Conservation (phyloP, 2,888 invertebrate genomes). For the Acrobasis consociella region DNA sequence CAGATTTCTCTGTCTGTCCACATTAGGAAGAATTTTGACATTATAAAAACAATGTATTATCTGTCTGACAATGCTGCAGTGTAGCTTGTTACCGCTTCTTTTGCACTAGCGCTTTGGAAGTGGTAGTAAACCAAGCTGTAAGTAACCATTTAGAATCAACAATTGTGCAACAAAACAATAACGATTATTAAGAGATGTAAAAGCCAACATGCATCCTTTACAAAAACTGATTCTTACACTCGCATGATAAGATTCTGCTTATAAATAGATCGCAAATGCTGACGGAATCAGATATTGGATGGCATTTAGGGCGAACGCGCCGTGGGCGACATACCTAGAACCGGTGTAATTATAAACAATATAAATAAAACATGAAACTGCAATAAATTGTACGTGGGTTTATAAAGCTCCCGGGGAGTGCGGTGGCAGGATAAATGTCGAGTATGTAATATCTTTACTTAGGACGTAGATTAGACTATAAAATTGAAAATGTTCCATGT, state of each 20-base stretch:
- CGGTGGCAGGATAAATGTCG: not conserved
- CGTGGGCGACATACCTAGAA: constrained; percentile 57
- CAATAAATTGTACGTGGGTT: not conserved
- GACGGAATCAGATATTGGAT: constrained; percentile 30
- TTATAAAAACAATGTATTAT: no score
- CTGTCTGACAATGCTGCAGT: no score
- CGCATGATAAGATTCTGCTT: not conserved
- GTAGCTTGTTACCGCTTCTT: no score
- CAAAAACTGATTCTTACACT: not conserved
- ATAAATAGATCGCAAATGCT: constrained; percentile 31
- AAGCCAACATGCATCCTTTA: not conserved
- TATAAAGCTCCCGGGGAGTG: not conserved
- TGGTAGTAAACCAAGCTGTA: no score
- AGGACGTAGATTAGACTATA: no score
- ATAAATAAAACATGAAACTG: constrained; percentile 41
- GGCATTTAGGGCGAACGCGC: constrained; percentile 31
- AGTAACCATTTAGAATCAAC: no score
- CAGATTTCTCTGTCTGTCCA: no score
- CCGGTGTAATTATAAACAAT: constrained; percentile 42
- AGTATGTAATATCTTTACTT: not conserved
- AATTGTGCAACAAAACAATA: no score
- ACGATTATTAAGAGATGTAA: no score
- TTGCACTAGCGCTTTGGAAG: no score
- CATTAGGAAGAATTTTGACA: no score
- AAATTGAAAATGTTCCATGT: no score